Base-by-base conservation (phyloP, 2,888 invertebrate genomes). In the Nycteola revayana region DNA sequence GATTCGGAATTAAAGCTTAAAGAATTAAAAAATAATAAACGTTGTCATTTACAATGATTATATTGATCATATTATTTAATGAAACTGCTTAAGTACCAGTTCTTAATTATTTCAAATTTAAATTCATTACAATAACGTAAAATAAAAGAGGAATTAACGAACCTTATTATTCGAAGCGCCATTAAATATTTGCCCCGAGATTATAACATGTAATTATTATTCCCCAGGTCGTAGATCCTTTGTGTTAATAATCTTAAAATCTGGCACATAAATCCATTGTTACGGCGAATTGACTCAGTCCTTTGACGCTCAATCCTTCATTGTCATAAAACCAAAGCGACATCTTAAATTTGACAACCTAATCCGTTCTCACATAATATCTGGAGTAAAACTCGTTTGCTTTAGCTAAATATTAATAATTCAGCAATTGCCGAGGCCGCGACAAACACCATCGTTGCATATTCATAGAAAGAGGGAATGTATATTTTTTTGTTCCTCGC, bases 361-460 rank as follows among this genome's bases (percentile, higher is more conserved):
- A 47, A 56, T 56, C 43, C 53, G 31, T 48, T 38, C 33, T 39
- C 36, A 44, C 49, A 45, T 54, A 44, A 49, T 59, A 48, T 52
- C 32, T 49, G 29, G 37, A 43, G 37, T 35, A 36, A 42, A 40
- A 49, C 46, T 57, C 53, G 50, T 55, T 52, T 52, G 49, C 48
- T 40, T 49, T 50, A 42, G 36, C 44, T 47, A 49, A 60, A 53
- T 56, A 74, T 77, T 61, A 72, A 66, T 68, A 69, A 77, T 75
- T 71, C 75, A 72, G 55, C 39, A 36, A 41, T 32, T 55, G 39
- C 32, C 42, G 34, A 23, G 28, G 38, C 38, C 36, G 49, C 49
- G 44, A 61, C 53, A 56, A 61, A 56, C 41, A 53, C 45, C 27
- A 35, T 36, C 38, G 10, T 8, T 65, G 63, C 60, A 66, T 66